These are phyloP conservation scores for Furnarius figulus DNA, from an alignment of 2,113 vertebrate genomes.

Conservation along the genomic window DNA sequence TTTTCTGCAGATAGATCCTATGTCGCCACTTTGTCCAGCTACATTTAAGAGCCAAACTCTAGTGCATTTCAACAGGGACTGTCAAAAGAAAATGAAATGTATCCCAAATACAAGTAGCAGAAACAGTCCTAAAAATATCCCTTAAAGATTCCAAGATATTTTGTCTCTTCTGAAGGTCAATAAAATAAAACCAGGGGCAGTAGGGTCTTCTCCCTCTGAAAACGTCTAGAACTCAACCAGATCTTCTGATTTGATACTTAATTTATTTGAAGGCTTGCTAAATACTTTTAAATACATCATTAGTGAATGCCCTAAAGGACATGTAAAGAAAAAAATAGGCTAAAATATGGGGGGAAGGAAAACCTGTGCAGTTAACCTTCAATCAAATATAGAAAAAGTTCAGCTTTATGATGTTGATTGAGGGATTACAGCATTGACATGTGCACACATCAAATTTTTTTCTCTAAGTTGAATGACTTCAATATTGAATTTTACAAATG, in stretches of 20 bases:
- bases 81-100: background rate
- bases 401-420: background rate
- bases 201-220: background rate
- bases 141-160: background rate
- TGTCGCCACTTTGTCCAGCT: background rate
- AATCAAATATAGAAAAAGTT: background rate
- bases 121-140: background rate
- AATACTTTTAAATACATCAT: background rate
- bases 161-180: background rate
- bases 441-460: background rate
- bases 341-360: background rate
- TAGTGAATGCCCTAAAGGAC: background rate
- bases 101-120: background rate
- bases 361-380: conserved; percentile 5
- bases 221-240: background rate
- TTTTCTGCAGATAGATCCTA: background rate
- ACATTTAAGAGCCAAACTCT: background rate
- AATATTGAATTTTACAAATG: conserved; percentile 17
- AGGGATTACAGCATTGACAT: conserved; percentile 3
- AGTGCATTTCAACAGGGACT: background rate
- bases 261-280: background rate
- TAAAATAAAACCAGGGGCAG: background rate
- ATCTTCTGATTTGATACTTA: background rate
- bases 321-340: background rate
- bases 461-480: background rate